Base-by-base conservation (phyloP, 1,140 invertebrate species). In the Euglossa dilemma region DNA sequence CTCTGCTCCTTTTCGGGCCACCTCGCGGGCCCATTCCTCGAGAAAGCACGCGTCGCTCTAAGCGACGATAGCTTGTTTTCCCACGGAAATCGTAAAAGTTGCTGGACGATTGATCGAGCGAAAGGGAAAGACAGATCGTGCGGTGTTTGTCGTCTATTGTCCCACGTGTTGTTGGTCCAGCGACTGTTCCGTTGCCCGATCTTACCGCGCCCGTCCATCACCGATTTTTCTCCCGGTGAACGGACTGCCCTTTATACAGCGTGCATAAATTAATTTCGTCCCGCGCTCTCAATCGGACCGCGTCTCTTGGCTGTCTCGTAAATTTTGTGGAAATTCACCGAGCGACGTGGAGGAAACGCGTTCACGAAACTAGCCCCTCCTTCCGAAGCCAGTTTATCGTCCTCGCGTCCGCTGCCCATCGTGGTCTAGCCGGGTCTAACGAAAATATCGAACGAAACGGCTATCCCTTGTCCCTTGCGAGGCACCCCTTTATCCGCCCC, bases 341-440 rank as follows among this genome's bases (percentile, higher is more conserved):
- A 8, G 63, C 64, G 45, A 50, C 80, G 52, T 1, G 76, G 82
- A 79, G 76, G 67, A 79, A 79, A 64, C 66, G 50, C 67, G 67
- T 59, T 25, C 43, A 47, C 66, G 75, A 61, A 71, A 61, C 81
- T 56, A 43, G 75, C 50, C 36, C 43, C 67, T 63, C 66, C 57
- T 71, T 63, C 67, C 82, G 82, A 83, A 71, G 69, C 74, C 50
- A 79, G 84, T 87, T 89, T 85, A 90, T 90, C 89, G 86, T 83
- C 69, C 80, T 70, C 73, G 79, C 50, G 67, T 81, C 73, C 36
- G 43, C 18, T 43, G 18, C 28, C 43, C 28, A 12, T n/a, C 23
- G 36, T 20, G 18, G 20, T 18, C 63, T 8, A 25, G 25, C 6
- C 20, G 20, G 64, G 14, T 47, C 9, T 11, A n/a, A 7, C 43